Evolutionary conservation across 2,888 invertebrate genomes (phyloP).

Genomic region (Neria commutata): DNA sequence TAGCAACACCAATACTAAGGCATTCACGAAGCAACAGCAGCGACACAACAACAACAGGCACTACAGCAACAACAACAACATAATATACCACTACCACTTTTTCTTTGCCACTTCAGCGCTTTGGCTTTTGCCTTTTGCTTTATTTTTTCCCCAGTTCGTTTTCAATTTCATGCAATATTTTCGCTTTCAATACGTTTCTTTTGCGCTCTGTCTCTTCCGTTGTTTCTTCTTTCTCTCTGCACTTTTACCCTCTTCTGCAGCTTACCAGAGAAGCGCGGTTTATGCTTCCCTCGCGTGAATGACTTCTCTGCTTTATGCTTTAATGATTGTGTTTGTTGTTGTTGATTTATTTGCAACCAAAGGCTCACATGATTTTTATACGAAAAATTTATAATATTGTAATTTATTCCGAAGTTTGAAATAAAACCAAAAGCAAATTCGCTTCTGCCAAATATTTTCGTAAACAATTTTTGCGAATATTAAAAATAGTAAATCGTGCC

Average conservation of each 20-base stretch:
- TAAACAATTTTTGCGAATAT: neutral
- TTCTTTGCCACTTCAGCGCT: neutral
- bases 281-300: neutral
- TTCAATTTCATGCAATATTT: neutral
- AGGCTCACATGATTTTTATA: no score
- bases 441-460: neutral
- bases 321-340: neutral
- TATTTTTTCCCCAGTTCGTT: constrained; percentile 2
- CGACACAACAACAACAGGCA: neutral
- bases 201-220: no score
- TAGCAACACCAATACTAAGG: neutral
- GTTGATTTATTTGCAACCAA: no score
- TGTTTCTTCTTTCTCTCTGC: no score
- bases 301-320: neutral
- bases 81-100: neutral
- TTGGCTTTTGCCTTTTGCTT: neutral
- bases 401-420: constrained; percentile 2
- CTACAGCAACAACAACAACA: neutral
- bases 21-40: neutral
- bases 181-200: neutral
- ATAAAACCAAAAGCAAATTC: neutral
- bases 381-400: no score
- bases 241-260: no score
- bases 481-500: no score
- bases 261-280: no score